Percentiles rank a stretch among this genome's conserved stretches.
Conservation (phyloP, 2,797 vertebrate species). For the Scleropages formosus region DNA sequence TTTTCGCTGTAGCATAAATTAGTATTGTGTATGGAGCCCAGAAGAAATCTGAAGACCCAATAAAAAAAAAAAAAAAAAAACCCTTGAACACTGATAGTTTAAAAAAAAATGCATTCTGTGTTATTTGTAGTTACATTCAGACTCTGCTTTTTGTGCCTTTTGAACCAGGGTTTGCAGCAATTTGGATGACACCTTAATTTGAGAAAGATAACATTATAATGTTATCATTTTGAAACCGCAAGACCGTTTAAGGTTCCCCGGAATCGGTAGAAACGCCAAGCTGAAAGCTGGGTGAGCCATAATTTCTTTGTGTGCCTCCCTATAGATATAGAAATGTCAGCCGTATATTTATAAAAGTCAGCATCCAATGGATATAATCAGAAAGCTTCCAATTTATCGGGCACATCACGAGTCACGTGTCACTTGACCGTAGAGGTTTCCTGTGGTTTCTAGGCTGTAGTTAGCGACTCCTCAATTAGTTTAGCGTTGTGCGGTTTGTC, state of each 20-base stretch:
- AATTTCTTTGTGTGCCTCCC: background rate
- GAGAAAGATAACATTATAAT: background rate
- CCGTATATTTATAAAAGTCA: background rate
- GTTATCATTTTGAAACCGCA: too few relatives aligned
- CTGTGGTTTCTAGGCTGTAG: background rate
- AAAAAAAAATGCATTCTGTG: background rate
- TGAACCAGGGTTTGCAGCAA: background rate
- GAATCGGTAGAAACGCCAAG: background rate
- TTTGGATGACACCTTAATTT: background rate
- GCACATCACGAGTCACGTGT: background rate
- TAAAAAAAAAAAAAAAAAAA: too few relatives aligned
- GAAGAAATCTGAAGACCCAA: too few relatives aligned
- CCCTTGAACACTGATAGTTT: background rate
- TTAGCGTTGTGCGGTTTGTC: background rate
- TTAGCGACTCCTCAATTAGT: slow-evolving; percentile 2
- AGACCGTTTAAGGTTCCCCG: background rate
- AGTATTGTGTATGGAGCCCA: too few relatives aligned
- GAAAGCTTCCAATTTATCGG: background rate
- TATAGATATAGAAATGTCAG: background rate
- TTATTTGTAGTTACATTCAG: background rate
- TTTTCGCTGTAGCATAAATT: too few relatives aligned
- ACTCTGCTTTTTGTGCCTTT: background rate
- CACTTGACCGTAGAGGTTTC: background rate
- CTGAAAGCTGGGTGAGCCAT: background rate
- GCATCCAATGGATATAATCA: too few relatives aligned